Base-by-base conservation (phyloP, 2,113 vertebrate genomes). In the Saiga tatarica region DNA sequence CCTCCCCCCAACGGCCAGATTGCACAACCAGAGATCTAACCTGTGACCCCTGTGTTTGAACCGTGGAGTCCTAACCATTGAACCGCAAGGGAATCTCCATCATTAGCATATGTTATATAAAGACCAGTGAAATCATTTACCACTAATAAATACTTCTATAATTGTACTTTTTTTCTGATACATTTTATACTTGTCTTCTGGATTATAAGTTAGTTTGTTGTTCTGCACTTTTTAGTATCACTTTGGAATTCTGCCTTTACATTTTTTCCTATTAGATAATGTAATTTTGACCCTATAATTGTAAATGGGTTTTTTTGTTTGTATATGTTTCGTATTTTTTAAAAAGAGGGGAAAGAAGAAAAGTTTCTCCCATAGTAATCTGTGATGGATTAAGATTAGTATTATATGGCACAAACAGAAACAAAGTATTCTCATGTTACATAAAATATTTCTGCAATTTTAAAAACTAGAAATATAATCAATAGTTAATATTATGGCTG, bases 371-470 rank as follows among this genome's bases (percentile, higher is more conserved):
- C 11, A 25, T 91, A 33, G 21, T 87, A 64, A 52, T 30, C 2
- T 93, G 10, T 94, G 47, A 96, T 81, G 89, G 15, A 96, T 90
- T 89, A 17, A 85, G 2, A 62, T 71, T 96, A 60, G 28, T 95
- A 45, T 30, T 10, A 30, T 78, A 3, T 92, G 64, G 5, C 23
- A 95, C 30, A 94, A 53, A 79, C 11, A 53, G 62, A 95, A 94
- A 85, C 76, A 59, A 15, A 59, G 0, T 82, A 50, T 90, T 94
- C 11, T 92, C 13, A 30, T 3, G 1, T 92, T 92, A 57, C 8
- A 39, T 96, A 82, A 97, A 96, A 39, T 21, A 71, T 71, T 71
- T 71, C 17, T 71, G n/a, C 64, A 21, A 71, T 21, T 71, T 71
- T 21, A 71, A 82, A 96, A 96, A n/a, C 55, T 74, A 30, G 55